These are phyloP conservation scores for Atta texana DNA, from an alignment of 1,140 invertebrate species.

Conservation along the genomic window DNA sequence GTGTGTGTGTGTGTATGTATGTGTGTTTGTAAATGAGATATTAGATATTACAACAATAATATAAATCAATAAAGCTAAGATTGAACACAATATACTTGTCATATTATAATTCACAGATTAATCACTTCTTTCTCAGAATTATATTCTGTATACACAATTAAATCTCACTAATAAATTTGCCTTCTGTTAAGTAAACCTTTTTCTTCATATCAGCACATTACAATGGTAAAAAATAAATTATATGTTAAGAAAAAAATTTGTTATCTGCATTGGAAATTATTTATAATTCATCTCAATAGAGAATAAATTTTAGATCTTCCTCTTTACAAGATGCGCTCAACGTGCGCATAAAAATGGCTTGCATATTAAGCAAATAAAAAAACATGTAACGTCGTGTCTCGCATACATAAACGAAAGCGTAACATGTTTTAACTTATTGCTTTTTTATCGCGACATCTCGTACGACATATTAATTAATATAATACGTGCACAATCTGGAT, in stretches of 20 bases:
- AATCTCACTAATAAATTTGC: background rate
- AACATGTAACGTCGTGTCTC: slow-evolving; percentile 4
- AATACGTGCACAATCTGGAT: background rate
- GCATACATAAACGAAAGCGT: slow-evolving; percentile 39
- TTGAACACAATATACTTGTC: background rate
- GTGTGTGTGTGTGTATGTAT: background rate
- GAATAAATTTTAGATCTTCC: slow-evolving; percentile 29
- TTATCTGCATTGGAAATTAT: slow-evolving; percentile 2
- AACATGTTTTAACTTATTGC: slow-evolving; percentile 26
- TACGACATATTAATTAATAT: slow-evolving; percentile 37
- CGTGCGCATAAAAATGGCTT: slow-evolving; percentile 13
- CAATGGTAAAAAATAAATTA: too few relatives aligned
- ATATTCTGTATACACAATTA: background rate
- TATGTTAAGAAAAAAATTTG: background rate
- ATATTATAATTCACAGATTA: background rate
- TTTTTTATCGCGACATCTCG: slow-evolving; percentile 30
- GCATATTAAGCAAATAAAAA: slow-evolving; percentile 47
- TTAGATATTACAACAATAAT: background rate
- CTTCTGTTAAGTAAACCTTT: background rate
- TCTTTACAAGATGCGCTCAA: slow-evolving; percentile 2
- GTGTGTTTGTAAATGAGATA: background rate
- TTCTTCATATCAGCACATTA: background rate
- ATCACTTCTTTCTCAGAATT: background rate
- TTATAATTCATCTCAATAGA: background rate
- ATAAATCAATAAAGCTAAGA: background rate